Percentiles rank a stretch among this genome's conserved stretches.
Evolutionary conservation across 2,113 vertebrate species (phyloP).

Genomic region (Callionymus lyra): DNA sequence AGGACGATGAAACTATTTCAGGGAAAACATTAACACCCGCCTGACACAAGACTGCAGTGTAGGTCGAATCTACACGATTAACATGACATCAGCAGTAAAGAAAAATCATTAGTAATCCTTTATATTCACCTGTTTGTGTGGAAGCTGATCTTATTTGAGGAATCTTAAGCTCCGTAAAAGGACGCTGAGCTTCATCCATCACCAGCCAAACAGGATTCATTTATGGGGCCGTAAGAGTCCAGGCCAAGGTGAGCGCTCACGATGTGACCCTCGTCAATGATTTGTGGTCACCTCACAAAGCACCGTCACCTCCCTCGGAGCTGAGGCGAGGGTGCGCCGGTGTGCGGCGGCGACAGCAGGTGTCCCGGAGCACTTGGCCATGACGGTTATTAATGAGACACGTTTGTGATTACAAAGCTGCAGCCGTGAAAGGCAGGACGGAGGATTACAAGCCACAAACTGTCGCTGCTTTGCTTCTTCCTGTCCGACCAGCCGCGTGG

Average conservation of each 20-base stretch:
- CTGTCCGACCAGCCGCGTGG: conserved; percentile 2
- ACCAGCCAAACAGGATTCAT: conserved; percentile 21
- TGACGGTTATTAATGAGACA: conserved; percentile 61
- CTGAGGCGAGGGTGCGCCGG: conserved; percentile 18
- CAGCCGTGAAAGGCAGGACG: conserved; percentile 19
- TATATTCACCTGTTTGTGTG: conserved; percentile 1
- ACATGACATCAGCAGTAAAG: no score
- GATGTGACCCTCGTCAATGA: conserved; percentile 42
- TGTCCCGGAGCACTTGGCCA: conserved; percentile 29
- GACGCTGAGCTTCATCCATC: conserved; percentile 32
- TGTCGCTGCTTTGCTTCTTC: conserved; percentile 14
- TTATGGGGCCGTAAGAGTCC: conserved; percentile 23
- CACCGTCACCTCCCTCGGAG: conserved; percentile 14
- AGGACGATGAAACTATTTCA: no score
- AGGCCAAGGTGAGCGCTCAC: conserved; percentile 35
- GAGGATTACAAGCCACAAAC: conserved; percentile 32
- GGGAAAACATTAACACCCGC: no score
- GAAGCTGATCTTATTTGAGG: conserved; percentile 3
- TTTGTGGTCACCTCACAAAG: conserved; percentile 29
- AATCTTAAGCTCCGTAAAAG: conserved; percentile 14
- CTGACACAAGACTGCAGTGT: no score
- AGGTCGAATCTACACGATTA: no score
- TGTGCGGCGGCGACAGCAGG: conserved; percentile 29
- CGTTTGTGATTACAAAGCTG: conserved; percentile 50
- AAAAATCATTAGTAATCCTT: no score